These are phyloP conservation scores for Lerista edwardsae DNA, from an alignment of 2,797 vertebrate species.

Conservation along the genomic window DNA sequence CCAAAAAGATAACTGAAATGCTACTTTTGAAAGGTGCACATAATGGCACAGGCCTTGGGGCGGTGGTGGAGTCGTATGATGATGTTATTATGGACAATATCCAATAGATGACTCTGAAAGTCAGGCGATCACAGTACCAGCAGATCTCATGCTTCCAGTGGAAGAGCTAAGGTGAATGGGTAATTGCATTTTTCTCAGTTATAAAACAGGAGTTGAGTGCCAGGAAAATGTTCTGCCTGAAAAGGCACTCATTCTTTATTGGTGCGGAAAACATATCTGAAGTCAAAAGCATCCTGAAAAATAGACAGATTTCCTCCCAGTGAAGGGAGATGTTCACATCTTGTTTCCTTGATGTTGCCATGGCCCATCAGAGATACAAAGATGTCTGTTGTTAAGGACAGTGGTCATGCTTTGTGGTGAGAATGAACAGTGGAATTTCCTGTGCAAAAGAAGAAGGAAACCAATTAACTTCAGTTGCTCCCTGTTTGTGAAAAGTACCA, in stretches of 20 bases:
- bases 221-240: background rate
- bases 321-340: background rate
- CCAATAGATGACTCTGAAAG: background rate
- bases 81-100: background rate
- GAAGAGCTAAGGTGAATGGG: background rate
- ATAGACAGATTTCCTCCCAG: conserved; percentile 26
- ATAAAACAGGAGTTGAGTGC: background rate
- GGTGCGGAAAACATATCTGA: conserved; percentile 20
- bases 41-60: background rate
- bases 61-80: background rate
- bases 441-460: conserved; percentile 25
- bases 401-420: background rate
- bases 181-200: background rate
- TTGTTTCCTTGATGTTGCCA: background rate
- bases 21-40: background rate
- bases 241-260: conserved; percentile 3
- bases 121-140: background rate
- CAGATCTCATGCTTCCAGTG: background rate
- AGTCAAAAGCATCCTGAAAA: conserved; percentile 25
- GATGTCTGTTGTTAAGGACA: conserved; percentile 25
- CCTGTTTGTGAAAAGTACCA: conserved; percentile 16
- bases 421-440: conserved; percentile 11
- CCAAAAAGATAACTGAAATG: background rate
- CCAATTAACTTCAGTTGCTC: background rate
- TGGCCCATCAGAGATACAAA: background rate